Percentiles rank a stretch among this genome's conserved stretches.
Evolutionary conservation across 2,113 vertebrate genomes (phyloP).

Genomic region (Eretmochelys imbricata): DNA sequence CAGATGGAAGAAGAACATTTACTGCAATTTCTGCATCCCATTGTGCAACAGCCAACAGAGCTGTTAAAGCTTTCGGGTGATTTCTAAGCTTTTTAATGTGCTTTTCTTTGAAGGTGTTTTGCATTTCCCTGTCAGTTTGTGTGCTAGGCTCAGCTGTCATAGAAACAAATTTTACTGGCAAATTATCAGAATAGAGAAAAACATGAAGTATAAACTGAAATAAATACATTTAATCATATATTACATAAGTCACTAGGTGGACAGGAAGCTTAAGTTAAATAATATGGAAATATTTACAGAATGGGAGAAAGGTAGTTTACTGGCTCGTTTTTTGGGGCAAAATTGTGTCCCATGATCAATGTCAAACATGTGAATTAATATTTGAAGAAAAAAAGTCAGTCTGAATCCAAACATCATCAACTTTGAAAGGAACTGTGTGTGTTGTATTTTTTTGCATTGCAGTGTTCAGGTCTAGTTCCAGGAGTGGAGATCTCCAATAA

Average conservation of each 20-base stretch:
- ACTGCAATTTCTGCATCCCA: slow-evolving; percentile 65
- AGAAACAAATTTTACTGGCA: slow-evolving; percentile 53
- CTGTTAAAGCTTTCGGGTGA: slow-evolving; percentile 69
- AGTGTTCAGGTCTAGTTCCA: slow-evolving; percentile 65
- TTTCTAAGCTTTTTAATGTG: slow-evolving; percentile 65
- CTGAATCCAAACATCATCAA: slow-evolving; percentile 55
- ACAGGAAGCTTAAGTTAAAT: slow-evolving; percentile 11
- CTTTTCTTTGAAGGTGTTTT: slow-evolving; percentile 62
- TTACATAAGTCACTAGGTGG: slow-evolving; percentile 13
- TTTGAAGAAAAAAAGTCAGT: slow-evolving; percentile 58
- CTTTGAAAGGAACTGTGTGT: slow-evolving; percentile 35
- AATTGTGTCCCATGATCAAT: slow-evolving; percentile 16
- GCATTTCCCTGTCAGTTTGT: slow-evolving; percentile 52
- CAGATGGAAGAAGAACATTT: slow-evolving; percentile 75
- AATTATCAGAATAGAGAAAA: slow-evolving; percentile 29
- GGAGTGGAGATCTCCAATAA: slow-evolving; percentile 62
- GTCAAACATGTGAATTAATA: slow-evolving; percentile 30
- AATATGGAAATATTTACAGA: neutral
- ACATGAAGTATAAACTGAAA: slow-evolving; percentile 40
- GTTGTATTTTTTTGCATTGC: slow-evolving; percentile 52
- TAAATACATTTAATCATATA: slow-evolving; percentile 23
- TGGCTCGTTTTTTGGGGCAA: slow-evolving; percentile 31
- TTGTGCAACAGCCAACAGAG: slow-evolving; percentile 69
- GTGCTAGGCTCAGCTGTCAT: slow-evolving; percentile 52
- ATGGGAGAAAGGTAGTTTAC: neutral